Base-by-base conservation (phyloP, 2,888 invertebrate species). In the Acrocera orbiculus region DNA sequence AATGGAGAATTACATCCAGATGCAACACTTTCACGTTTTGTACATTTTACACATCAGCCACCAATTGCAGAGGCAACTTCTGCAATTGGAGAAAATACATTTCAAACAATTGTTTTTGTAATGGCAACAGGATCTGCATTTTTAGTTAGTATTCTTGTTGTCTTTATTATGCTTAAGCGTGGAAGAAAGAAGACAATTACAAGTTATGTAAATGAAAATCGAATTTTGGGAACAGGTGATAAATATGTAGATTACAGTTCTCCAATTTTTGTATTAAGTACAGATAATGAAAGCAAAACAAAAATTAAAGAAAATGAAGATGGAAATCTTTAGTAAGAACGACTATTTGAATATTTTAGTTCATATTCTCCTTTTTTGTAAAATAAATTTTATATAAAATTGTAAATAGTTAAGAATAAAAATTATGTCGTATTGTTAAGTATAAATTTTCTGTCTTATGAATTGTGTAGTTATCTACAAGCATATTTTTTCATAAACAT, bases 101-200 rank as follows among this genome's bases (percentile, higher is more conserved):
- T 81, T 49, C 81, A 81, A 51, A 73, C 80, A 9, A 78, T 79
- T 26, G 64, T 81, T 14, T 73, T 82, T 45, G 77, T 81, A 11
- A 63, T 81, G 33, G 79, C 77, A 16, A 78, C 79, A 2, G 76
- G 76, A 6, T 80, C 81, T 4, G 79, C 81, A 1, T 81, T 82
- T 49, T 67, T 82, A 36, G 78, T 82, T 51, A 78, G 78, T 51
- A 73, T 80, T 14, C 64, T 82, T 14, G 71, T 78, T 17, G 71
- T 82, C 4, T 65, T 81, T 10, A 67, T 82, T 3, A 73, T 80
- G 67, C 58, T 82, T 10, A 81, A 82, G 53, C 69, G 77, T 9
- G 66, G 69, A 48, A 70, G 70, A 30, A 49, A 46, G 32, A 50
- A 52, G 32, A 13, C 34, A 14, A 29, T 45, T 20, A 34, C 40